phyloP scores from a whole-genome alignment of 1,140 invertebrate species.

The silkworm (Bombyx mori) region DNA sequence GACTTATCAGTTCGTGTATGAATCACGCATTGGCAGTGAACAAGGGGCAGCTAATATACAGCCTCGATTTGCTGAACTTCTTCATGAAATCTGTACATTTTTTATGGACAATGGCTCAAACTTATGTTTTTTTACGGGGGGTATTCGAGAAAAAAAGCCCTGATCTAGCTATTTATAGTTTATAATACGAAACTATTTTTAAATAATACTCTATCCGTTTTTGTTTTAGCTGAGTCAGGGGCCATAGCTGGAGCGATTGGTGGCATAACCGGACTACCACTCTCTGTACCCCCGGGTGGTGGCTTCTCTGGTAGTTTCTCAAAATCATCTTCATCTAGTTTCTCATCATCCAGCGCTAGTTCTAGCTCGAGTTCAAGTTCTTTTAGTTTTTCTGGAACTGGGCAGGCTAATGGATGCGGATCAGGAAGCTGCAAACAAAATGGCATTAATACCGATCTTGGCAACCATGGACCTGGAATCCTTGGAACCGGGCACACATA shows the following conservation, averaged over 20 bases:
- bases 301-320: conserved; percentile 48
- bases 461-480: too few relatives aligned
- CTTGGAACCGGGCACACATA: too few relatives aligned
- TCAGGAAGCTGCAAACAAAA: conserved; percentile 21
- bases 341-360: conserved; percentile 50
- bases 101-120: too few relatives aligned
- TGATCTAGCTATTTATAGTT: neutral
- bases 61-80: too few relatives aligned
- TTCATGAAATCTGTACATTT: too few relatives aligned
- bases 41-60: too few relatives aligned
- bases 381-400: conserved; percentile 37
- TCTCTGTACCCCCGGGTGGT: conserved; percentile 29
- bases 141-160: too few relatives aligned
- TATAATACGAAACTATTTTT: neutral
- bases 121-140: too few relatives aligned
- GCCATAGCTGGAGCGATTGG: conserved; percentile 35
- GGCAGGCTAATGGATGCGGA: conserved; percentile 16
- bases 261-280: conserved; percentile 21
- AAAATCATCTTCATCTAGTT: conserved; percentile 53
- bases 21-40: too few relatives aligned
- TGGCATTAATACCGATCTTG: conserved; percentile 2
- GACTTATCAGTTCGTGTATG: too few relatives aligned
- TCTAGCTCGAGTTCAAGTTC: conserved; percentile 46
- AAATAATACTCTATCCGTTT: conserved; percentile 6
- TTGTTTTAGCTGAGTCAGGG: conserved; percentile 42